Conservation (phyloP, 23 tunicate species). For the Halocynthia roretzi region DNA sequence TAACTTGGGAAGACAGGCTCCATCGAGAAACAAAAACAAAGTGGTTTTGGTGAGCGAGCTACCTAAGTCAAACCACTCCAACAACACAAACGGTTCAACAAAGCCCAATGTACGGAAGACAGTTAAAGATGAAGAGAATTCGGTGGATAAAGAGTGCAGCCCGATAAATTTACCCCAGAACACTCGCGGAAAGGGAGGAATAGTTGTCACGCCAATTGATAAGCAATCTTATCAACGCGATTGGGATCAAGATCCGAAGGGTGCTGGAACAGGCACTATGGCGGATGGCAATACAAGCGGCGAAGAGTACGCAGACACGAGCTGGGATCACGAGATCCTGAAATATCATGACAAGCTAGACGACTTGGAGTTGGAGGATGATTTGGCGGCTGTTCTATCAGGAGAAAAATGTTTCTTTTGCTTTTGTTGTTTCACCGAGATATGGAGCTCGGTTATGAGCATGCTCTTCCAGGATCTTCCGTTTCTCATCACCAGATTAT, state of each 20-base stretch:
- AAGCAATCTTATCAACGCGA: background rate
- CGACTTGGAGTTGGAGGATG: constrained; percentile 20
- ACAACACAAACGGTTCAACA: background rate
- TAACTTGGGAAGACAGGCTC: background rate
- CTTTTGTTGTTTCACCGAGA: constrained; percentile 77
- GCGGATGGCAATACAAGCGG: background rate
- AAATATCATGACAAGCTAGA: constrained; percentile 5
- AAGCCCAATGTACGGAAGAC: background rate
- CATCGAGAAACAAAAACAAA: background rate
- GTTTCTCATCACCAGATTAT: constrained; percentile 57
- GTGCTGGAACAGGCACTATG: background rate
- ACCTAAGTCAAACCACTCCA: background rate
- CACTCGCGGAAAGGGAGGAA: too few species aligned
- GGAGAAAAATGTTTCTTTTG: constrained; percentile 33
- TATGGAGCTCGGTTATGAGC: constrained; percentile 81
- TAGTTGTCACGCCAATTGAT: background rate
- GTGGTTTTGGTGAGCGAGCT: background rate
- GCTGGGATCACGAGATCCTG: constrained; percentile 14
- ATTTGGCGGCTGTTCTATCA: background rate
- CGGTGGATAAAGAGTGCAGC: background rate
- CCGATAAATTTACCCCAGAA: too few species aligned
- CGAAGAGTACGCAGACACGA: background rate
- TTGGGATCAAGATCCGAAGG: background rate
- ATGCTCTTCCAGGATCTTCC: constrained; percentile 80
- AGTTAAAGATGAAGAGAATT: background rate